Evolutionary conservation across 2,888 invertebrate species (phyloP).

Genomic region (Mycalesis mineus): DNA sequence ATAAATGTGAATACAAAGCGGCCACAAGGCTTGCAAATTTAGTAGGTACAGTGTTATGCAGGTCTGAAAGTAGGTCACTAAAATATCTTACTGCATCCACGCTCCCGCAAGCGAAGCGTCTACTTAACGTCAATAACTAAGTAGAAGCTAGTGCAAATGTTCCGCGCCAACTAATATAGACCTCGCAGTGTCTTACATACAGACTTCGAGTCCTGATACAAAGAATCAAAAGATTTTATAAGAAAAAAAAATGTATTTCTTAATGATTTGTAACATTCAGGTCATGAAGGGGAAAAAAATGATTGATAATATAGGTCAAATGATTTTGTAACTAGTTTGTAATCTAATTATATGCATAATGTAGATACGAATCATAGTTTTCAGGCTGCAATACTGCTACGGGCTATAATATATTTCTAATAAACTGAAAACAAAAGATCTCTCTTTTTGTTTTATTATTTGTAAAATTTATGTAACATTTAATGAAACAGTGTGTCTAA

Average conservation of each 20-base stretch:
- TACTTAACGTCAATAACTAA: conserved; percentile 26
- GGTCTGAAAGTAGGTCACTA: conserved; percentile 58
- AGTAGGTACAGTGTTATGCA: conserved; percentile 37
- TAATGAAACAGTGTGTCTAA: neutral
- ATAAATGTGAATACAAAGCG: conserved; percentile 9
- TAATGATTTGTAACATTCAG: neutral
- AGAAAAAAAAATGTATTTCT: neutral
- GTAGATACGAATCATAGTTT: neutral
- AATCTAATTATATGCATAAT: neutral
- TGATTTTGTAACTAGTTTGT: neutral
- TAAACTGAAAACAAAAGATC: neutral
- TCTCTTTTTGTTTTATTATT: neutral
- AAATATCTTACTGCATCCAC: conserved; percentile 37
- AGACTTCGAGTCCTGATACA: neutral
- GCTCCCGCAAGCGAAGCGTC: conserved; percentile 28
- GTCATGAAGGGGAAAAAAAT: neutral
- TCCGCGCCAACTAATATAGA: conserved; percentile 9
- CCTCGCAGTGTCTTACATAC: conserved; percentile 8
- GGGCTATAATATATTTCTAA: neutral
- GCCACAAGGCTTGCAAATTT: conserved; percentile 23
- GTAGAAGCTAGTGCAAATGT: conserved; percentile 22
- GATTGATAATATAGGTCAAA: neutral
- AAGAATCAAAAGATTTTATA: too few species aligned
- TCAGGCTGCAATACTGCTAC: neutral
- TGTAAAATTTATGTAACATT: neutral